Evolutionary conservation across 1,140 invertebrate species (phyloP).

Genomic region (Dendroctonus valens): DNA sequence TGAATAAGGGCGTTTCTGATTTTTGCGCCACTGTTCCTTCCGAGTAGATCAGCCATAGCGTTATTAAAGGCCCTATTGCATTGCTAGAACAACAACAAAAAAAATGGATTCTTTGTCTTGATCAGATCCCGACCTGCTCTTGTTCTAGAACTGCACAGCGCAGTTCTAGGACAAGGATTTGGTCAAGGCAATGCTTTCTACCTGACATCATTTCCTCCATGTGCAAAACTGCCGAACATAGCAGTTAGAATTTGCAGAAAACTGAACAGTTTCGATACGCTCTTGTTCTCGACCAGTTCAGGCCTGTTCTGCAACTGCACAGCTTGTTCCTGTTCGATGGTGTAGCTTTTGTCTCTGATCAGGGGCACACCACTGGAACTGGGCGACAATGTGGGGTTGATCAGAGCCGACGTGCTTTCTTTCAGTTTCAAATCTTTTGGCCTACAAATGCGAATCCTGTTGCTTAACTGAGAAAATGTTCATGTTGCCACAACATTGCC

Average conservation of each 20-base stretch:
- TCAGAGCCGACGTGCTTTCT: constrained; percentile 39
- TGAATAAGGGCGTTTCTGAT: constrained; percentile 84
- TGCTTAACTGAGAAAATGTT: too few relatives aligned
- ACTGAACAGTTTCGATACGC: constrained; percentile 80
- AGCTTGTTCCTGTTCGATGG: constrained; percentile 25
- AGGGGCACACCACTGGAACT: constrained; percentile 73
- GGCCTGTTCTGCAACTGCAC: constrained; percentile 38
- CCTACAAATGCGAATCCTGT: constrained; percentile 11
- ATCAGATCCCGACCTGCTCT: neutral
- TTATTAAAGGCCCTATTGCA: constrained; percentile 95
- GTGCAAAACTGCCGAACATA: constrained; percentile 96
- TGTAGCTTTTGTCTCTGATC: constrained; percentile 55
- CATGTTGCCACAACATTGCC: too few relatives aligned
- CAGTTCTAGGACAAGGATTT: neutral
- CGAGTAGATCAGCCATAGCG: constrained; percentile 85
- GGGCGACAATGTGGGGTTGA: constrained; percentile 61
- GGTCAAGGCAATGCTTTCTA: constrained; percentile 43
- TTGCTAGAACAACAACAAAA: constrained; percentile 65
- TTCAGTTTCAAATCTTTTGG: constrained; percentile 41
- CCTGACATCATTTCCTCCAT: constrained; percentile 98
- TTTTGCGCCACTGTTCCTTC: constrained; percentile 77
- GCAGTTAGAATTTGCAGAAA: constrained; percentile 96
- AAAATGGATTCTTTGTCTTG: too few relatives aligned
- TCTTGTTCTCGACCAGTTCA: constrained; percentile 52
- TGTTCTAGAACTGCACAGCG: too few relatives aligned